Evolutionary conservation across 1,140 invertebrate genomes (phyloP), one percentile per base, ranked within the genome.

Genomic region (Papilio dardanus): DNA sequence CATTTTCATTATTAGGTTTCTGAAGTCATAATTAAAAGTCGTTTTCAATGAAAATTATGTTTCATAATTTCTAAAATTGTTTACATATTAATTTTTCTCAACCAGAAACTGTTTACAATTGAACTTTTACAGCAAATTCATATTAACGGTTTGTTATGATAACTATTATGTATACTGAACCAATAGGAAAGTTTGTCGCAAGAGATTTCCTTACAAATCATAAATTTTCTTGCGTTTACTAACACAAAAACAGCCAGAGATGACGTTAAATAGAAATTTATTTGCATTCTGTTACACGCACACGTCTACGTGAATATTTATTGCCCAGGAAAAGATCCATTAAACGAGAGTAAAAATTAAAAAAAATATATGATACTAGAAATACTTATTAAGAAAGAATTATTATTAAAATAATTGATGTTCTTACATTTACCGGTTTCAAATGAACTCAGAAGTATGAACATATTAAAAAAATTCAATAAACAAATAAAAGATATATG

Each of bases 231-330:
- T 46, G 78, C 82, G 79, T 85, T 84, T 82, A 79, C 82, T 82
- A 79, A 85, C 85, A 87, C 83, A 77, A 88, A 81, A 86, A 84
- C 76, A 78, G 85, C 79, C 76, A 81, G 78, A 79, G 79, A 71
- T 83, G 71, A 75, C 79, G 74, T 83, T 83, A 87, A 37, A 87
- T 86, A 81, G 80, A 87, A 83, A 87, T 87, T 87, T 83, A 86
- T 86, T 86, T 80, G 81, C 77, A 81, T 74, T 81, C 33, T 76
- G 37, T 75, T 78, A 84, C 76, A 76, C 81, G 78, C 67, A 83
- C 79, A 83, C 77, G 82, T 77, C 62, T 81, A 82, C 81, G 83
- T 84, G 83, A 84, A 86, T 86, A 87, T 87, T 84, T 90, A 86
- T 90, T 86, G 86, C 81, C 84, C 86, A 83, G 85, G 86, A 83